Percentiles rank a stretch among this genome's conserved stretches.
phyloP scores from a whole-genome alignment of 2,888 invertebrate genomes.

The Pammene aurita region DNA sequence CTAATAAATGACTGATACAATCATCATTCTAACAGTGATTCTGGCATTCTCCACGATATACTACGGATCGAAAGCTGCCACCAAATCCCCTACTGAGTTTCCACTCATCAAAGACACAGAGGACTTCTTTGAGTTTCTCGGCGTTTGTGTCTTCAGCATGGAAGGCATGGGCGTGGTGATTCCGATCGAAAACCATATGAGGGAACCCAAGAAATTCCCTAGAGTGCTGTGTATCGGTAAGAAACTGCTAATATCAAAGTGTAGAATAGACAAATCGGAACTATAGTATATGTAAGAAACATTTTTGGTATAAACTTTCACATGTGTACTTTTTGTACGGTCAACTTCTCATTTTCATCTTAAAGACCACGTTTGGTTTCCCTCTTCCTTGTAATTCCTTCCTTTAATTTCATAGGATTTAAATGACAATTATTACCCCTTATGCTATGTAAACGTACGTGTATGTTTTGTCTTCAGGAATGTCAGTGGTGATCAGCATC shows the following conservation, averaged over 20 bases:
- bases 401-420: too few relatives aligned
- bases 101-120: slow-evolving; percentile 46
- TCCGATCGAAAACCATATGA: slow-evolving; percentile 63
- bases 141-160: slow-evolving; percentile 79
- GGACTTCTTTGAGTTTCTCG: slow-evolving; percentile 67
- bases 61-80: slow-evolving; percentile 47
- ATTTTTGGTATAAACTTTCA: too few relatives aligned
- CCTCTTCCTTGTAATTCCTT: too few relatives aligned
- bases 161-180: slow-evolving; percentile 64
- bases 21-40: slow-evolving; percentile 47
- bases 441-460: too few relatives aligned
- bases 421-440: too few relatives aligned
- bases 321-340: too few relatives aligned
- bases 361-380: too few relatives aligned
- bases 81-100: slow-evolving; percentile 43
- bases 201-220: slow-evolving; percentile 55
- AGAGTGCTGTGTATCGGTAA: slow-evolving; percentile 55
- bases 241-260: neutral
- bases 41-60: slow-evolving; percentile 52
- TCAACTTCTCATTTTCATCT: too few relatives aligned
- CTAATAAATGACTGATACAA: too few relatives aligned
- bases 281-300: too few relatives aligned
- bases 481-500: slow-evolving; percentile 51
- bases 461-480: slow-evolving; percentile 48
- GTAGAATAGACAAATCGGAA: neutral